Base-by-base conservation (phyloP, 2,113 vertebrate species). In the Podiceps cristatus region DNA sequence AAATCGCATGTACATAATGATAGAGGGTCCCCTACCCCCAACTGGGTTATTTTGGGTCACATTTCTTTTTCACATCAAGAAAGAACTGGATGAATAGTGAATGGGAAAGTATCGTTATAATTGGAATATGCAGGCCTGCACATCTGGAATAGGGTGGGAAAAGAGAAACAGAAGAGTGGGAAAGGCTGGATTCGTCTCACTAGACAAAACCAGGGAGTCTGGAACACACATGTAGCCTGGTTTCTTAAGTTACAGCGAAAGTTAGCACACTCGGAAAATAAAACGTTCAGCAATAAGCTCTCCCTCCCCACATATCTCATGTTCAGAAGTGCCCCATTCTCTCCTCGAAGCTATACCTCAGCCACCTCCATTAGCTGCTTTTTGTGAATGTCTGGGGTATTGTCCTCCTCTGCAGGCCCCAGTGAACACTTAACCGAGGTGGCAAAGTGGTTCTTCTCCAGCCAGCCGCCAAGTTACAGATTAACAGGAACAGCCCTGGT, bases 71-170 rank as follows among this genome's bases (percentile, higher is more conserved):
- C 91, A 93, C 96, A 93, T 97, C 93, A 97, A 96, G 97, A 96
- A 96, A 93, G 88, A 92, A 94, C 62, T 94, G 91, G 93, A 97
- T 97, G 89, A 97, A 96, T 96, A 95, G 91, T 96, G 95, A 97
- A 97, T 93, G 93, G 73, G 91, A 96, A 97, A 95, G 88, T 93
- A 96, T 94, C 77, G 60, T 78, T 88, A 68, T 97, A 97, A 97
- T 88, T 97, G 95, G 95, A 96, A 95, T 97, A 89, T 96, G 90
- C 80, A 96, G 97, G 92, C 82, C 81, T 92, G 94, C 92, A 97
- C 97, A 98, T 97, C 96, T 97, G 97, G 97, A 97, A 97, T 64
- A 75, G 90, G 93, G 91, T 95, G 94, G 95, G 87, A 96, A 97
- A 94, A 93, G 64, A 97, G 96, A 96, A 97, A 90, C 52, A 96